phyloP scores from a whole-genome alignment of 2,113 vertebrate genomes.

The Odocoileus hemionus region DNA sequence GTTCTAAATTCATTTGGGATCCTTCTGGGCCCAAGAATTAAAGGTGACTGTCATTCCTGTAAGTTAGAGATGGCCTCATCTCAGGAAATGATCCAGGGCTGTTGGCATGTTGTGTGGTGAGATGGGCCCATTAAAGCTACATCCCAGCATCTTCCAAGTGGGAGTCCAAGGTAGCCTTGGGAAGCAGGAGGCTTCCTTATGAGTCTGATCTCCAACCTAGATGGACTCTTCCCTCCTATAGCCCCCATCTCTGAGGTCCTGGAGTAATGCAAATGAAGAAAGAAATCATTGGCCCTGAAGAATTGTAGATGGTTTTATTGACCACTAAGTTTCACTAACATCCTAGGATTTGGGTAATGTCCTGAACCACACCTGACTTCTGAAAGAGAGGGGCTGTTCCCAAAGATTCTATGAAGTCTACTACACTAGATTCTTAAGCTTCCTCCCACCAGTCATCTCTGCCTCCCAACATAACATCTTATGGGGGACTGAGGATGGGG shows the following conservation, averaged over 20 bases:
- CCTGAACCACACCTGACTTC: background rate
- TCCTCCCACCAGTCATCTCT: background rate
- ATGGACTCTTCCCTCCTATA: background rate
- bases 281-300: background rate
- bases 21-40: constrained; percentile 42
- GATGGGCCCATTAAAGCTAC: background rate
- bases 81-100: background rate
- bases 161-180: background rate
- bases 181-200: background rate
- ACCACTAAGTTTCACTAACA: background rate
- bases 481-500: background rate
- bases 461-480: background rate
- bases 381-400: background rate
- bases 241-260: background rate
- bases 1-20: constrained; percentile 46
- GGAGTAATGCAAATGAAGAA: background rate
- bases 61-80: background rate
- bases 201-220: background rate
- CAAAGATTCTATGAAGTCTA: background rate
- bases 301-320: background rate
- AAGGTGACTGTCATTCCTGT: constrained; percentile 57
- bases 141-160: background rate
- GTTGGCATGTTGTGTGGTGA: background rate
- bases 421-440: background rate
- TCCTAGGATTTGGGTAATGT: too few relatives aligned